Base-by-base conservation (phyloP, 2,888 invertebrate genomes). In the Entomobrya proxima region DNA sequence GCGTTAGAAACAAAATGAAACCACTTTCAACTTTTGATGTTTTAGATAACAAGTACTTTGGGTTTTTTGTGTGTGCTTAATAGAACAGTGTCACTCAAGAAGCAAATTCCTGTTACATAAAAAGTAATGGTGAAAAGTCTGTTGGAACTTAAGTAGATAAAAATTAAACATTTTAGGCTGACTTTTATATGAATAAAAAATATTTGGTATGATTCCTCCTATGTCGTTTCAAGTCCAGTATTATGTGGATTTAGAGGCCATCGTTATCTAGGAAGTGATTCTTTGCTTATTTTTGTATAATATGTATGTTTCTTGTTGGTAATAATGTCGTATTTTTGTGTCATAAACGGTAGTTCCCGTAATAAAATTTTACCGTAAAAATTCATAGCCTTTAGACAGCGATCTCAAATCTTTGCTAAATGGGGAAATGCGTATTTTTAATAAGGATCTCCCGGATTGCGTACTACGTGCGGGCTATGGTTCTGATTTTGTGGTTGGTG, bases 221-320 rank as follows among this genome's bases (percentile, higher is more conserved):
- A n/a, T n/a, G 80, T 80, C 80, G 7, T 82, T 47, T 58, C 9
- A 55, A n/a, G 37, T 69, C 61, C 58, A 30, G n/a, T n/a, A n/a
- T n/a, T n/a, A 75, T 75, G 82, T 82, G 27, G 61, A 82, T 74
- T 82, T 74, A 74, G 75, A 67, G 75, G 64, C n/a, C n/a, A n/a
- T 76, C 75, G 52, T 76, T 76, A 82, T 82, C 64, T 82, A 82
- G 82, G 82, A 82, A 82, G 82, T 82, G 74, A 30, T 44, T 61
- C 69, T 80, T 67, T 67, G n/a, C 30, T 30, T 30, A 27, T 11
- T 27, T 61, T 4, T 24, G 40, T 76, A 40, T 35, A 61, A 67
- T 37, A 75, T 76, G 32, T 7, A 18, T 44, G 75, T 40, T 76
- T n/a, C n/a, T n/a, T n/a, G n/a, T n/a, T n/a, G n/a, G 44, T 55